phyloP scores from a whole-genome alignment of 2,113 vertebrate genomes.

The Rissa tridactyla region DNA sequence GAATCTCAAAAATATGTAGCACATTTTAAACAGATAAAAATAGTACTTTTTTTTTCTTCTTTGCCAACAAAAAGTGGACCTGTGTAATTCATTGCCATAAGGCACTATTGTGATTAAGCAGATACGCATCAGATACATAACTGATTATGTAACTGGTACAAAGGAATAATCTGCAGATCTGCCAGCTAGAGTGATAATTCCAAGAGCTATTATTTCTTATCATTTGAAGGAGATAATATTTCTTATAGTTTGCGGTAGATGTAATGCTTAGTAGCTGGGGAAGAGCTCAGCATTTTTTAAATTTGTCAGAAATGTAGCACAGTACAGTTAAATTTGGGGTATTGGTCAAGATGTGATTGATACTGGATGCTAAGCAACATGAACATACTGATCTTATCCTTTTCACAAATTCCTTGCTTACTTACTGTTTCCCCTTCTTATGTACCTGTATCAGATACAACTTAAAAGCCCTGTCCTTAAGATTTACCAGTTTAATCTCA shows the following conservation, averaged over 20 bases:
- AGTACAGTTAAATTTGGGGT: not conserved
- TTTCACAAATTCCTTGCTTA: not conserved
- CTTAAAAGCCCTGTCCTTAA: not conserved
- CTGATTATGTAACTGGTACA: not conserved
- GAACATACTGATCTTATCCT: not conserved
- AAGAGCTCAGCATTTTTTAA: not conserved
- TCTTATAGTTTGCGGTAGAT: not conserved
- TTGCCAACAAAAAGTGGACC: not conserved
- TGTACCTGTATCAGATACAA: not conserved
- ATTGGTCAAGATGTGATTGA: not conserved
- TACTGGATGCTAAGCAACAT: not conserved
- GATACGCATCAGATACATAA: not conserved
- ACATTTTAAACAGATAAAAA: not conserved
- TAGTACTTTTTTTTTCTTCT: not conserved
- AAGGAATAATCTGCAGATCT: not conserved
- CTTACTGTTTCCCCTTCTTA: not conserved
- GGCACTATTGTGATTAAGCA: not conserved
- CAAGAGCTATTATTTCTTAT: not conserved
- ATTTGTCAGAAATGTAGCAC: not conserved
- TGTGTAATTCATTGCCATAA: not conserved
- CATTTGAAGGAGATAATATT: not conserved
- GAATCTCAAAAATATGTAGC: not conserved
- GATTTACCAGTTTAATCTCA: not conserved
- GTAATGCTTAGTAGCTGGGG: not conserved
- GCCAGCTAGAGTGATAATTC: not conserved